Base-by-base conservation (phyloP, 2,113 vertebrate species). In the Serinus canaria region DNA sequence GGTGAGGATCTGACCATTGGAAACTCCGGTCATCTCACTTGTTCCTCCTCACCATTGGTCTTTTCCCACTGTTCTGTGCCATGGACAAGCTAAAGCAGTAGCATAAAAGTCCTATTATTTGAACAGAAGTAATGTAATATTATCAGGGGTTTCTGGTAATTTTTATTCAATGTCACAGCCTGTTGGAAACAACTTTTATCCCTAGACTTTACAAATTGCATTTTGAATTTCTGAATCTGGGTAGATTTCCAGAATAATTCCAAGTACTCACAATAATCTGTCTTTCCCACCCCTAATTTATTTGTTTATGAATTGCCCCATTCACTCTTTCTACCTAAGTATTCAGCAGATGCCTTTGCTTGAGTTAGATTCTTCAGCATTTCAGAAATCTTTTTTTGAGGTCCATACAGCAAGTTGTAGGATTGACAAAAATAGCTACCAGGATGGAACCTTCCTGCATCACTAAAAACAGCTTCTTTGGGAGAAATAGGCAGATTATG, bases 51-150 rank as follows among this genome's bases (percentile, higher is more conserved):
- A 15, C 6, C 0, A 0, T 0, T 30, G 24, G 12, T 31, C 22
- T 88, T 84, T 78, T 43, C 46, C 39, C 11, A 16, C 49, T 52
- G 20, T 35, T 73, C 24, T 1, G 12, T 75, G 52, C 7, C n/a
- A 10, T 7, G 17, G n/a, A 11, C 33, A 69, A 47, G 8, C 35
- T 68, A 25, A 64, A 92, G 52, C 0, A 1, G 33, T 9, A 44
- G 28, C 59, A 80, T 39, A 18, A 16, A 78, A 8, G 20, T 37
- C 50, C n/a, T 28, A 13, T 39, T 67, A 37, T 33, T 90, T 85
- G 33, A 82, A 22, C 44, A 13, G 1, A 81, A 83, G 24, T 60
- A 6, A 55, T 0, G 0, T 25, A 37, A 44, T 72, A 4, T 17
- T 73, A 28, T 37, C 13, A 14, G 22, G 10, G 11, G 3, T 15